Conservation (phyloP, 2,888 invertebrate species). For the Drosophila formosana region DNA sequence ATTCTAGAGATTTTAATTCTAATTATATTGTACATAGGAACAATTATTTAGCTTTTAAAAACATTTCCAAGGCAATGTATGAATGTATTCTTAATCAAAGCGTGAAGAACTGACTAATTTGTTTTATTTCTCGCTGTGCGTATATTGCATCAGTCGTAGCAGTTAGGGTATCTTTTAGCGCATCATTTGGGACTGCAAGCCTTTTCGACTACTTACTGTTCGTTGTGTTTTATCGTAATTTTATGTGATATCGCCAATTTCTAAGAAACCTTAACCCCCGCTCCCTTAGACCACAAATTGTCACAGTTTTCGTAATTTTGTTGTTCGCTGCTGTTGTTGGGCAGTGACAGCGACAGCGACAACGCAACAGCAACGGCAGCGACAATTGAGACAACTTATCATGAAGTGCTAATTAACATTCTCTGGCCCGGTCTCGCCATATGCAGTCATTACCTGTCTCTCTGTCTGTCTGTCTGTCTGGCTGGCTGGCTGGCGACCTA, state of each 20-base stretch:
- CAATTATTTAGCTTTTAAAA: too few species aligned
- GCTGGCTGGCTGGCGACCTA: constrained; percentile 57
- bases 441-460: constrained; percentile 35
- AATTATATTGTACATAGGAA: too few species aligned
- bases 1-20: too few species aligned
- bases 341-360: constrained; percentile 30
- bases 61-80: too few species aligned
- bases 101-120: too few species aligned
- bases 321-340: constrained; percentile 4
- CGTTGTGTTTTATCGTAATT: constrained; percentile 24
- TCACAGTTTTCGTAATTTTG: constrained; percentile 41
- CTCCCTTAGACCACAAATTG: constrained; percentile 27
- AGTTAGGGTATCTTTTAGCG: constrained; percentile 2
- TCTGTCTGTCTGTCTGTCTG: neutral
- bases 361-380: constrained; percentile 47
- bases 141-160: too few species aligned
- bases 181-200: neutral
- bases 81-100: too few species aligned
- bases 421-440: constrained; percentile 62
- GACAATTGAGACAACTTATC: constrained; percentile 80
- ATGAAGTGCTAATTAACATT: constrained; percentile 81
- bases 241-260: constrained; percentile 30
- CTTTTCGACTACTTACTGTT: neutral
- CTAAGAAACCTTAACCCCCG: constrained; percentile 30
- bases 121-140: too few species aligned